Conservation (phyloP, 35 echinoderm and acorn worm genomes). For the Apostichopus californicus region DNA sequence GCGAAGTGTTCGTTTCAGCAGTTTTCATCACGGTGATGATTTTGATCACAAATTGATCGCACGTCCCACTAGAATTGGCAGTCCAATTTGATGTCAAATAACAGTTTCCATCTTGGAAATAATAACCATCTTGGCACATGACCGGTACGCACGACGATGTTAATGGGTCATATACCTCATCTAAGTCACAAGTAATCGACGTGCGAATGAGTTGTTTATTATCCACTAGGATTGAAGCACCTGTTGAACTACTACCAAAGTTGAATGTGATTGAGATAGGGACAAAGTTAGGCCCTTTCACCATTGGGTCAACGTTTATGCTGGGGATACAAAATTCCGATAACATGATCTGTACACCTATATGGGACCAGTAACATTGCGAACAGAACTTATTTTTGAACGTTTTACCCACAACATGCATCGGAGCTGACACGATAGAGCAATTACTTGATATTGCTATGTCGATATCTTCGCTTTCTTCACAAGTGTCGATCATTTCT, state of each 20-base stretch:
- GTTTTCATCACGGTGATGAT: background rate
- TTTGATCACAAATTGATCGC: background rate
- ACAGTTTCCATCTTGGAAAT: background rate
- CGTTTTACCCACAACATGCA: background rate
- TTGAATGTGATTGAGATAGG: background rate
- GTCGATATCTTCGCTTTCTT: background rate
- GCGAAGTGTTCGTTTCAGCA: background rate
- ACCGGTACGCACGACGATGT: background rate
- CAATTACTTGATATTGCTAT: background rate
- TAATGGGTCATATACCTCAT: slow-evolving; percentile 29
- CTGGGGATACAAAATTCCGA: no score
- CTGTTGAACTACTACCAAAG: background rate
- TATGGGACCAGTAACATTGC: no score
- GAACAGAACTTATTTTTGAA: slow-evolving; percentile 33
- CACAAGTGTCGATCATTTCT: background rate
- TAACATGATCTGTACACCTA: no score
- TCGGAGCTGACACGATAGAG: background rate
- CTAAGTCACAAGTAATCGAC: slow-evolving; percentile 24
- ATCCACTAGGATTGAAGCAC: background rate
- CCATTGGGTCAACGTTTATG: no score
- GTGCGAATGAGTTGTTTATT: background rate
- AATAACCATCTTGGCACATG: background rate
- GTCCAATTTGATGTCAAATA: background rate
- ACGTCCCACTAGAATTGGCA: background rate
- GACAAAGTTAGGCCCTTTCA: background rate